Conservation (phyloP, 2,888 invertebrate genomes). For the Lasioglossum oenotherae region DNA sequence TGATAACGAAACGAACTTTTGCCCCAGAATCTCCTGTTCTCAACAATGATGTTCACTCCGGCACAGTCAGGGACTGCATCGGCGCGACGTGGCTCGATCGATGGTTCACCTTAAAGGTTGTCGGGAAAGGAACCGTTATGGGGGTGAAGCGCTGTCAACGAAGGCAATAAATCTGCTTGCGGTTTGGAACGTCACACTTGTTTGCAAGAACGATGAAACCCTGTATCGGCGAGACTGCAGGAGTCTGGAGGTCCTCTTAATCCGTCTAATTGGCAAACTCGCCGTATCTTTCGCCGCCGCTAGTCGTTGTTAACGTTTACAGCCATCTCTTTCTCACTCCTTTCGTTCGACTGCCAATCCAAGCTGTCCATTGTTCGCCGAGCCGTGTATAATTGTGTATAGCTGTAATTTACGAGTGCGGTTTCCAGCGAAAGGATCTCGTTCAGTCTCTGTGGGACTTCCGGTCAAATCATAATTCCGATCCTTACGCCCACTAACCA, state of each 20-base stretch:
- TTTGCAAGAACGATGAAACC: conserved; percentile 72
- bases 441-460: not conserved
- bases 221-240: conserved; percentile 28
- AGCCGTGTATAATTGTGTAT: conserved; percentile 32
- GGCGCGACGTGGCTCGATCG: not conserved
- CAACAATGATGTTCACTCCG: not conserved
- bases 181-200: conserved; percentile 77
- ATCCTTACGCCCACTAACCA: conserved; percentile 55
- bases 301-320: conserved; percentile 13
- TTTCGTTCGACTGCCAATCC: not conserved
- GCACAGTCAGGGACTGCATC: not conserved
- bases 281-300: conserved; percentile 16
- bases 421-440: conserved; percentile 44
- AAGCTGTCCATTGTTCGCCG: not conserved
- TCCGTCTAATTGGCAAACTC: conserved; percentile 63
- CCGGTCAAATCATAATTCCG: conserved; percentile 60
- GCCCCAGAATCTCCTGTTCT: not conserved
- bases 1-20: too few relatives aligned
- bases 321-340: not conserved
- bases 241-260: conserved; percentile 40
- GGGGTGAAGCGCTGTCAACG: not conserved
- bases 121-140: conserved; percentile 49
- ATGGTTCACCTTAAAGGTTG: not conserved
- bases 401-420: conserved; percentile 52
- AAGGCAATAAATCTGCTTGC: conserved; percentile 74